A percentile compares a stretch with the other conserved stretches of the same genome.
These are phyloP conservation scores for Eidolon dupreanum DNA, from an alignment of 2,797 vertebrate species.

Conservation along the genomic window DNA sequence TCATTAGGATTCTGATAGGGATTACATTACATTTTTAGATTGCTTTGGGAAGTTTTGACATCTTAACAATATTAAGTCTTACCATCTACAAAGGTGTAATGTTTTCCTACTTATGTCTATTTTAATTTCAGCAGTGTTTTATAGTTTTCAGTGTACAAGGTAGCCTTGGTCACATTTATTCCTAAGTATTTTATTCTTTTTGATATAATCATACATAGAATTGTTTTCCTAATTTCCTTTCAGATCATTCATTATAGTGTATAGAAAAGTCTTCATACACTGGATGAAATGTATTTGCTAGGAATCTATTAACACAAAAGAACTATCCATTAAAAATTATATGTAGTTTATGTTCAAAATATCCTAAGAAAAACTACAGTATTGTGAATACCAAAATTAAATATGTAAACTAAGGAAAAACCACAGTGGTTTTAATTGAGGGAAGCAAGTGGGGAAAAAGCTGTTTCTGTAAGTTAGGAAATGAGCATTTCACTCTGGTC, in stretches of 20 bases:
- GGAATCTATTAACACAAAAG: background rate
- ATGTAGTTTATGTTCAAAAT: background rate
- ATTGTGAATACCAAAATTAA: background rate
- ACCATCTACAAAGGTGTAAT: background rate
- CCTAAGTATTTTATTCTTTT: background rate
- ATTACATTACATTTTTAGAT: background rate
- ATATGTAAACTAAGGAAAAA: conserved; percentile 17
- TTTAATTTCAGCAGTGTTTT: background rate
- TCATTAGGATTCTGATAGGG: background rate
- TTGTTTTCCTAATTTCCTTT: conserved; percentile 1
- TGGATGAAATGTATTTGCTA: background rate
- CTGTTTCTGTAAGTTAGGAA: background rate
- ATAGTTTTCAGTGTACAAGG: background rate
- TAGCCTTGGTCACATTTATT: background rate
- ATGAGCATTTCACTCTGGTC: background rate
- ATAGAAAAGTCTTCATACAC: background rate
- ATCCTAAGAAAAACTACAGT: background rate
- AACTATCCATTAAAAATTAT: background rate
- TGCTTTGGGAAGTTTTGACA: background rate
- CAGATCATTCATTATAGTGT: background rate
- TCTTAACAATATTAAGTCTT: background rate
- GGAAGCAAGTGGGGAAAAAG: background rate
- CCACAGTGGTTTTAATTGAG: background rate
- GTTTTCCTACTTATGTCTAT: background rate
- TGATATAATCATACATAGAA: background rate